phyloP scores from a whole-genome alignment of 2,113 vertebrate species.

The Argyrosomus japonicus region DNA sequence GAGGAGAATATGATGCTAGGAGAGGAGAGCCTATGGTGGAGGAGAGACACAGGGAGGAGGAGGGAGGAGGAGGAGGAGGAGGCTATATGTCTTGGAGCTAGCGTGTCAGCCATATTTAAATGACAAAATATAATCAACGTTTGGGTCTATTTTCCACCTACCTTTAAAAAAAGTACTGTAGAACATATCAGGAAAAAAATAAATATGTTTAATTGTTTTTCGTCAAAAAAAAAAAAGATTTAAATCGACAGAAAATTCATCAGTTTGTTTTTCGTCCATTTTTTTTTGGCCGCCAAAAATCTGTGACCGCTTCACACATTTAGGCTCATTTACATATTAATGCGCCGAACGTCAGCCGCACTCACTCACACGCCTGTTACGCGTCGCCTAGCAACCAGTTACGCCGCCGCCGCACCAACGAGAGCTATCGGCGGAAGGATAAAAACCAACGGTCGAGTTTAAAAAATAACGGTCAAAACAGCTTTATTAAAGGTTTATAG shows the following conservation, averaged over 20 bases:
- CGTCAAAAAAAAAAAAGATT: neutral
- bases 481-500: neutral
- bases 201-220: neutral
- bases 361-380: neutral
- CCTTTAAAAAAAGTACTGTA: neutral
- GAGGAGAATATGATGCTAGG: constrained; percentile 28
- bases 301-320: constrained; percentile 28
- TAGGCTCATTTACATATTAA: constrained; percentile 65
- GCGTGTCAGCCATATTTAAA: too few species aligned
- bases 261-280: neutral
- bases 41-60: neutral
- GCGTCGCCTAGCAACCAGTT: constrained; percentile 52
- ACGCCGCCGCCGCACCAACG: neutral
- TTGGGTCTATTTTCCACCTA: neutral
- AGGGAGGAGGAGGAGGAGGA: constrained; percentile 2
- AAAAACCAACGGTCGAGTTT: neutral
- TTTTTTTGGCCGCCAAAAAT: neutral
- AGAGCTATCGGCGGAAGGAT: neutral
- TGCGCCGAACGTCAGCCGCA: constrained; percentile 15
- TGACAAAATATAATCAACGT: neutral
- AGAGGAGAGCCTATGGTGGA: neutral
- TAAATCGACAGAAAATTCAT: neutral
- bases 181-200: neutral
- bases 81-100: neutral
- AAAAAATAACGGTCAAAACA: neutral